These are phyloP conservation scores for Prunella himalayana DNA, from an alignment of 2,113 vertebrate species.

Conservation along the genomic window DNA sequence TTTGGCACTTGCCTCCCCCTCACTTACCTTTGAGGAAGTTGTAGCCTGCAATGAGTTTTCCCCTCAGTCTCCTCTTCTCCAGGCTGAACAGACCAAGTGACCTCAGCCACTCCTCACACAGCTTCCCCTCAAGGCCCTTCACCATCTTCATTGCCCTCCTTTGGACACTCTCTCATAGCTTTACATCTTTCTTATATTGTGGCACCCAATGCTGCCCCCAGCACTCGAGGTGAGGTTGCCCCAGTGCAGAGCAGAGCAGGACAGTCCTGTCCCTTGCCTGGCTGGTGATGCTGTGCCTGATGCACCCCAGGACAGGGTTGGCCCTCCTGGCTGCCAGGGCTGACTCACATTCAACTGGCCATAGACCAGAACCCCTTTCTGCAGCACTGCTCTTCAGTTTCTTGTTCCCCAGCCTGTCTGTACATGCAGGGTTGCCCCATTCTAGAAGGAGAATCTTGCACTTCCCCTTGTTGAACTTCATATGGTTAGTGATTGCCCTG, in stretches of 20 bases:
- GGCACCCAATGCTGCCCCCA: neutral
- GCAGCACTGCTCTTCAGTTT: fast-evolving
- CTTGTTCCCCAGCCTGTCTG: fast-evolving
- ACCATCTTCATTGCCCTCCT: fast-evolving
- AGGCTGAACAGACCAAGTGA: neutral
- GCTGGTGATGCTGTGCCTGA: neutral
- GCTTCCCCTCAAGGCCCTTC: neutral
- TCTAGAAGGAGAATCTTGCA: fast-evolving
- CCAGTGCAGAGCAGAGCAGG: fast-evolving
- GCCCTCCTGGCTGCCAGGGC: neutral
- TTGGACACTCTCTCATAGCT: fast-evolving
- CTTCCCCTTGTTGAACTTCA: neutral
- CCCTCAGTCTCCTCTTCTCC: neutral
- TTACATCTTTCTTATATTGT: neutral
- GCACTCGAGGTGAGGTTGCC: fast-evolving
- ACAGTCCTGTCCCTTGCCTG: fast-evolving
- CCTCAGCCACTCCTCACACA: fast-evolving
- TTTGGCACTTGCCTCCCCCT: neutral
- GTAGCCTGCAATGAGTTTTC: no score
- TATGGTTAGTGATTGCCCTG: neutral
- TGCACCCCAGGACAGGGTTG: fast-evolving
- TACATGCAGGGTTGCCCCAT: neutral
- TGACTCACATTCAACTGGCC: fast-evolving
- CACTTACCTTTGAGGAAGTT: neutral
- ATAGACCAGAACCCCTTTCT: fast-evolving